A percentile compares a stretch with the other conserved stretches of the same genome.
These are phyloP conservation scores for Cynoglossus semilaevis DNA, from an alignment of 2,113 vertebrate genomes.

Conservation along the genomic window DNA sequence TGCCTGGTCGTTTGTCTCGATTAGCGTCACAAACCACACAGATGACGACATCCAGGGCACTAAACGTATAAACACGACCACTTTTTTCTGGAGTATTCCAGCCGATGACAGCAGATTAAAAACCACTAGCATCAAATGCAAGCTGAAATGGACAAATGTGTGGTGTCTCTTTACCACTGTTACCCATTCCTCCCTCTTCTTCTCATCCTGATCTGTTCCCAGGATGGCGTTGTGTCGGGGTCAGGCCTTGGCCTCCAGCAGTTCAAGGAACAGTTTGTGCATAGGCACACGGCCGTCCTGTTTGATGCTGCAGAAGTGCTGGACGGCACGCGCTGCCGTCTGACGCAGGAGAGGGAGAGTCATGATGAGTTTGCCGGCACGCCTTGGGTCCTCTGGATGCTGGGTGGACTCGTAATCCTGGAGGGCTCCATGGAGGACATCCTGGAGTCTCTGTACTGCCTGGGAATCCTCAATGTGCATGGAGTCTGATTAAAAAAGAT, in stretches of 20 bases:
- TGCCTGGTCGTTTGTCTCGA: constrained; percentile 22
- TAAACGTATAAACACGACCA: constrained; percentile 8
- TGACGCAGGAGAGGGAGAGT: constrained; percentile 94
- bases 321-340: constrained; percentile 93
- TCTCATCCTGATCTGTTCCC: neutral
- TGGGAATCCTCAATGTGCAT: constrained; percentile 97
- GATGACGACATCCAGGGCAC: constrained; percentile 10
- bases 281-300: constrained; percentile 98
- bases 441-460: constrained; percentile 95
- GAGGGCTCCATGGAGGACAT: constrained; percentile 92
- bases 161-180: constrained; percentile 29
- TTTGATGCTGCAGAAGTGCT: constrained; percentile 99
- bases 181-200: constrained; percentile 37
- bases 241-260: constrained; percentile 98
- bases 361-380: constrained; percentile 96
- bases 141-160: constrained; percentile 51
- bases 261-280: constrained; percentile 99
- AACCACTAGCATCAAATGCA: constrained; percentile 34
- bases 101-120: constrained; percentile 26
- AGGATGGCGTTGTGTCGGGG: constrained; percentile 4
- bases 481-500: constrained; percentile 83
- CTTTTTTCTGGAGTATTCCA: constrained; percentile 8
- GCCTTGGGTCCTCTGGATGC: constrained; percentile 89
- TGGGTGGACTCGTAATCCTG: constrained; percentile 89
- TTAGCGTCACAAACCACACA: constrained; percentile 10